Evolutionary conservation across 2,888 invertebrate species (phyloP).

Genomic region (Clepsis dumicolana): DNA sequence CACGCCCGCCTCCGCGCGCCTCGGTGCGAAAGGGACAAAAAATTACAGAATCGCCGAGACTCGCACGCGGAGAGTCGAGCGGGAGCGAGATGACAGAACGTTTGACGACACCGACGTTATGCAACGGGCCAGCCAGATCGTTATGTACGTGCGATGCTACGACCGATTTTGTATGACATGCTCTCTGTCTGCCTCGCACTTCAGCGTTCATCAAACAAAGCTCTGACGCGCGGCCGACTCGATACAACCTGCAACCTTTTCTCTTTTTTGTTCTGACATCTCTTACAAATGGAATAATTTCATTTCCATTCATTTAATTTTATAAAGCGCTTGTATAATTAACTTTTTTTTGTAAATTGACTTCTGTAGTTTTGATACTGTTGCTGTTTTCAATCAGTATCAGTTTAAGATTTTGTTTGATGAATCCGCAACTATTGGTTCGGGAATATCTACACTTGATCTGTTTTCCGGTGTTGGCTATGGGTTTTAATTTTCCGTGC

Average conservation of each 20-base stretch:
- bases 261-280: background rate
- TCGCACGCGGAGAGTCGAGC: slow-evolving; percentile 78
- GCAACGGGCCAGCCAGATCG: slow-evolving; percentile 94
- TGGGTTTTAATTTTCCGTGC: slow-evolving; percentile 70
- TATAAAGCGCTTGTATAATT: slow-evolving; percentile 16
- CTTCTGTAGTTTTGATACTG: slow-evolving; percentile 6
- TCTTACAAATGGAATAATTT: background rate
- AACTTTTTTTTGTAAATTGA: background rate
- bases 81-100: slow-evolving; percentile 87
- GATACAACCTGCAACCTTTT: background rate
- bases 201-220: slow-evolving; percentile 71
- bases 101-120: slow-evolving; percentile 93
- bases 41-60: slow-evolving; percentile 80
- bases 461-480: slow-evolving; percentile 74
- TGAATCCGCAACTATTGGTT: slow-evolving; percentile 72
- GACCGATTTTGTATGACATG: slow-evolving; percentile 47
- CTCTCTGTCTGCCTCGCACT: slow-evolving; percentile 63
- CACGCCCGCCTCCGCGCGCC: slow-evolving; percentile 59
- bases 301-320: background rate
- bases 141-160: slow-evolving; percentile 89
- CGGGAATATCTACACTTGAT: slow-evolving; percentile 61
- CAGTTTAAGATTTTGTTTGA: slow-evolving; percentile 69
- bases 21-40: slow-evolving; percentile 71
- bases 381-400: slow-evolving; percentile 27
- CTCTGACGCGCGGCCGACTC: slow-evolving; percentile 1